Conservation (phyloP, 1,140 invertebrate species). For the Achatina immaculata region DNA sequence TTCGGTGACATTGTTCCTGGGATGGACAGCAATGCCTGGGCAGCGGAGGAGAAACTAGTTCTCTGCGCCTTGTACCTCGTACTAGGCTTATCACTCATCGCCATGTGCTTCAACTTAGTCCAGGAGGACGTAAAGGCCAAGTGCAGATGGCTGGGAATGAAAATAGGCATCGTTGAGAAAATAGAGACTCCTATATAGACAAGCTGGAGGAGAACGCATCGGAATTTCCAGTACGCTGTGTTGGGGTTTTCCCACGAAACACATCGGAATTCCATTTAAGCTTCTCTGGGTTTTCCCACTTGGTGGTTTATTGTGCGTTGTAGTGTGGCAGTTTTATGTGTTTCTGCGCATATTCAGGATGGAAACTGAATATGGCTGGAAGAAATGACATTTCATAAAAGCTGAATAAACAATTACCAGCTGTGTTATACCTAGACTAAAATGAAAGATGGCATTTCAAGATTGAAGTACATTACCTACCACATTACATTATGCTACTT, state of each 20-base stretch:
- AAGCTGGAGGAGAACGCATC: too few species aligned
- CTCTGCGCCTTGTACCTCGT: slow-evolving; percentile 74
- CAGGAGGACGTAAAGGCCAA: slow-evolving; percentile 88
- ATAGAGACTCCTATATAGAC: slow-evolving; percentile 44
- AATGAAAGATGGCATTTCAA: too few species aligned
- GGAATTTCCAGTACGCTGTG: neutral
- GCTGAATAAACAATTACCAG: too few species aligned
- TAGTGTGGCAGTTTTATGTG: neutral
- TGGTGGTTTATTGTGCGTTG: neutral
- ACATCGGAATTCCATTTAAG: too few species aligned
- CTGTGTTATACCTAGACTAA: too few species aligned
- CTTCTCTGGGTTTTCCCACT: neutral
- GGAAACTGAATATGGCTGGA: too few species aligned
- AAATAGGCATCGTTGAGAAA: slow-evolving; percentile 63
- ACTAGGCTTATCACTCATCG: slow-evolving; percentile 96
- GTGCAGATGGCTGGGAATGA: slow-evolving; percentile 76
- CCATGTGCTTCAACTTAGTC: slow-evolving; percentile 99
- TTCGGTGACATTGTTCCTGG: slow-evolving; percentile 90
- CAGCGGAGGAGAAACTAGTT: slow-evolving; percentile 65
- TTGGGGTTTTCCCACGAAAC: neutral
- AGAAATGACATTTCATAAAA: too few species aligned
- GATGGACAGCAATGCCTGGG: slow-evolving; percentile 61
- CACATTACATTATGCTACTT: too few species aligned
- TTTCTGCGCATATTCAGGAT: too few species aligned
- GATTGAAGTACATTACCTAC: too few species aligned